Evolutionary conservation across 1,140 invertebrate species (phyloP).

Genomic region (Mylabris phalerata): DNA sequence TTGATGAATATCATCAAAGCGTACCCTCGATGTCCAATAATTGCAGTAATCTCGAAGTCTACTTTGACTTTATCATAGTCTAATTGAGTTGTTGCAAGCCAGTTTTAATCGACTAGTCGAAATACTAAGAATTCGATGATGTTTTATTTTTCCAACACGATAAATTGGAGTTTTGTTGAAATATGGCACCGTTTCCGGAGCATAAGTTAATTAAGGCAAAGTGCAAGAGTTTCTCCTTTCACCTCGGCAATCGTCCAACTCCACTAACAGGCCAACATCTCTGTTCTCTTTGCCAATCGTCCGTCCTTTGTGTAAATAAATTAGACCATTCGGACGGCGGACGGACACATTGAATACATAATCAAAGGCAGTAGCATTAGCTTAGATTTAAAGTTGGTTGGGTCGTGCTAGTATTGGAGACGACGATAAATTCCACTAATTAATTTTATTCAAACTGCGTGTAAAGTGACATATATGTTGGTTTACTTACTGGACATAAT

Average conservation of each 20-base stretch:
- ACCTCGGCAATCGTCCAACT: not conserved
- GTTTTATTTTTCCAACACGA: too few relatives aligned
- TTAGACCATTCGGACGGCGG: constrained; percentile 17
- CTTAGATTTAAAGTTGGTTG: constrained; percentile 25
- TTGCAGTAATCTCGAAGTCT: too few relatives aligned
- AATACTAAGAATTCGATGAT: too few relatives aligned
- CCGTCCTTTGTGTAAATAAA: constrained; percentile 13
- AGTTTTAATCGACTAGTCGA: too few relatives aligned
- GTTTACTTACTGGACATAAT: too few relatives aligned
- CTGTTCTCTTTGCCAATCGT: too few relatives aligned
- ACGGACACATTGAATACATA: constrained; percentile 21
- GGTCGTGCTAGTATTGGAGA: constrained; percentile 20
- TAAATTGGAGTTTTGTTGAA: not conserved
- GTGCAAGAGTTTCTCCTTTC: constrained; percentile 12
- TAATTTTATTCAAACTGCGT: constrained; percentile 25
- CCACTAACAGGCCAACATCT: too few relatives aligned
- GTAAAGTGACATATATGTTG: constrained; percentile 2
- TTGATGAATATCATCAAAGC: too few relatives aligned
- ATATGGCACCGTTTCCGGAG: constrained; percentile 5
- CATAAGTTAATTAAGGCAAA: constrained; percentile 19
- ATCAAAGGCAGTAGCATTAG: constrained; percentile 17
- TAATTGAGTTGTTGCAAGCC: too few relatives aligned
- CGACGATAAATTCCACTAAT: constrained; percentile 27
- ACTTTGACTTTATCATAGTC: too few relatives aligned
- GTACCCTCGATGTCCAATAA: too few relatives aligned